A percentile compares a stretch with the other conserved stretches of the same genome.
Evolutionary conservation across 2,113 vertebrate genomes (phyloP).

Genomic region (Phodopus roborovskii): DNA sequence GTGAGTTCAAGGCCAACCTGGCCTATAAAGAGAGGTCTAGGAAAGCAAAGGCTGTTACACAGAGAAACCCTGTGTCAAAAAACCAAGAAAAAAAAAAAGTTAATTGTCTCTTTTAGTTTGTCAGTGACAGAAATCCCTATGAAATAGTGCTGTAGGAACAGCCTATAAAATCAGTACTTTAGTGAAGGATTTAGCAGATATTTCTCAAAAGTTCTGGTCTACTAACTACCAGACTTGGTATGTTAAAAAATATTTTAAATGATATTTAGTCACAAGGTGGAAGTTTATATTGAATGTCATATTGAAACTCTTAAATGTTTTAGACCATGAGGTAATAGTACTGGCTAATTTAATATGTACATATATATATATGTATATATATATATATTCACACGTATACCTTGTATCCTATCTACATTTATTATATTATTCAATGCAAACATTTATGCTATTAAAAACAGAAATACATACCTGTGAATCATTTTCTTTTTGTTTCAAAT

Average conservation of each 20-base stretch:
- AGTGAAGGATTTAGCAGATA: neutral
- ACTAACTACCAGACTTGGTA: neutral
- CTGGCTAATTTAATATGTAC: constrained; percentile 21
- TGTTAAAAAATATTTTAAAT: neutral
- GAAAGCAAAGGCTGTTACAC: neutral
- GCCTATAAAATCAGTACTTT: neutral
- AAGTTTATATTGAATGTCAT: neutral
- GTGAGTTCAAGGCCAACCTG: neutral
- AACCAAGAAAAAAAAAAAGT: neutral
- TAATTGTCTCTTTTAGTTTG: neutral
- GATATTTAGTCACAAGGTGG: neutral
- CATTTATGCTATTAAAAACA: constrained; percentile 15
- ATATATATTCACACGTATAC: neutral
- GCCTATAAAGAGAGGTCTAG: neutral
- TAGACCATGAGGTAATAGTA: neutral
- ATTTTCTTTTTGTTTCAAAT: constrained; percentile 79
- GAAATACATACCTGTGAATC: constrained; percentile 79
- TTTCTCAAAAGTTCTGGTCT: neutral
- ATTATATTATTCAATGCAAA: constrained; percentile 44
- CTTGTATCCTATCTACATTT: constrained; percentile 16
- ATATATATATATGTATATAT: neutral
- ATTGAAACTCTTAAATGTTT: constrained; percentile 45
- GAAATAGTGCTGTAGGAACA: neutral
- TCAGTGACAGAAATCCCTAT: neutral
- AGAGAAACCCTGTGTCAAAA: neutral